These are phyloP conservation scores for Drosophila borealis DNA, from an alignment of 2,888 invertebrate species.

Conservation along the genomic window DNA sequence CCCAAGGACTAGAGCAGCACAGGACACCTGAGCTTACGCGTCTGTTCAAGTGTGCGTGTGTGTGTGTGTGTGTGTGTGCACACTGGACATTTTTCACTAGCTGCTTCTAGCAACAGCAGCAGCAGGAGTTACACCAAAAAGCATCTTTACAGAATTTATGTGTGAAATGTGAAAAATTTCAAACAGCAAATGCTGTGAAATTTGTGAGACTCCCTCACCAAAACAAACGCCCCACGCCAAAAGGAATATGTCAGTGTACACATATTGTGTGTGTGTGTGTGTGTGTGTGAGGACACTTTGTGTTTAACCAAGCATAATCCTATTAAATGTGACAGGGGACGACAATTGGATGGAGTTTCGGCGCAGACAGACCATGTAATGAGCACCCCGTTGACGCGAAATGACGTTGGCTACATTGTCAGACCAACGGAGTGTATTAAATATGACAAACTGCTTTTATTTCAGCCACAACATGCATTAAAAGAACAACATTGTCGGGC, in stretches of 20 bases:
- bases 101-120: slow-evolving; percentile 39
- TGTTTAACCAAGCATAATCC: slow-evolving; percentile 80
- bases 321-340: slow-evolving; percentile 77
- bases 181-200: slow-evolving; percentile 69
- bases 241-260: background rate
- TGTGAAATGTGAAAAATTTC: slow-evolving; percentile 74
- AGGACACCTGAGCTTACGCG: slow-evolving; percentile 50
- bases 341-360: slow-evolving; percentile 73
- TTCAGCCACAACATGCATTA: slow-evolving; percentile 39
- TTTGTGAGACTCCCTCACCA: slow-evolving; percentile 47
- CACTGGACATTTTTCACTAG: slow-evolving; percentile 78
- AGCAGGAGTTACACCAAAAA: slow-evolving; percentile 31
- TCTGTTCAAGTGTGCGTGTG: slow-evolving; percentile 6
- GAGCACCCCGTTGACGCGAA: slow-evolving; percentile 11
- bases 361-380: slow-evolving; percentile 52
- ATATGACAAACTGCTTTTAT: slow-evolving; percentile 73
- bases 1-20: slow-evolving; percentile 59
- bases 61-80: slow-evolving; percentile 16
- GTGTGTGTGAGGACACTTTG: slow-evolving; percentile 56
- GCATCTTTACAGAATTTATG: slow-evolving; percentile 72
- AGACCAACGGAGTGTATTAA: slow-evolving; percentile 71
- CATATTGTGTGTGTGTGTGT: slow-evolving; percentile 7
- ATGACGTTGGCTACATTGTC: slow-evolving; percentile 38
- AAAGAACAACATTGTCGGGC: slow-evolving; percentile 27
- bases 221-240: background rate